Base-by-base conservation (phyloP, 2,113 vertebrate species). In the Chinchilla lanigera region DNA sequence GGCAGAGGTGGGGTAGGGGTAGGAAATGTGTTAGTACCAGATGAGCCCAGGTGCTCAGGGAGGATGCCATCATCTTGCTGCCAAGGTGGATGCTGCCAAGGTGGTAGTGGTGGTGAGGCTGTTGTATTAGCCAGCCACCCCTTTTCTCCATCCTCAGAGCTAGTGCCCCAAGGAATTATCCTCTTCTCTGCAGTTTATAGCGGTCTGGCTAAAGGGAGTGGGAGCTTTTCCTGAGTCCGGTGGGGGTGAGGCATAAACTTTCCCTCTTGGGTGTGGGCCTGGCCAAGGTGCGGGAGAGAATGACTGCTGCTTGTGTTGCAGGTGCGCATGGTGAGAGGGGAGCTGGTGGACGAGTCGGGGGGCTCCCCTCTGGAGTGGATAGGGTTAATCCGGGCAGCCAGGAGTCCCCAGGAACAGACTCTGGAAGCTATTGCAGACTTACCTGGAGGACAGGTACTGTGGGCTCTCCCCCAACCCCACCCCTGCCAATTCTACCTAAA, bases 361-460 rank as follows among this genome's bases (percentile, higher is more conserved):
- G 99, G 99, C 95, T 98, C 99, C 1, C 99, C 99, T 61, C 98
- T 99, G 96, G 99, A 99, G 97, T 99, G 99, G 99, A 99, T 99
- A 98, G 99, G 99, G 97, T 98, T 99, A 98, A 99, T 99, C 97
- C 99, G 99, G 77, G 99, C 99, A 33, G 99, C 99, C 96, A 99
- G 99, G 97, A 99, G 99, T 98, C 98, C 98, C 54, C 99, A 99
- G 95, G 99, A 99, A 97, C 99, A 99, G 97, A 99, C 99, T 89
- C 98, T 99, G 92, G 99, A 99, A 98, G 99, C 99, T 24, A 98
- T 99, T 96, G 99, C 99, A 22, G 99, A 99, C 91, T 98, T 99
- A 98, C 99, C 99, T 75, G 99, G 99, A 82, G 99, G 99, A 99
- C 99, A 99, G 99, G 99, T 99, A 99, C 98, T 81, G 86, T 56